Base-by-base conservation (phyloP, 1,140 invertebrate genomes). In the Branchinecta lynchi region DNA sequence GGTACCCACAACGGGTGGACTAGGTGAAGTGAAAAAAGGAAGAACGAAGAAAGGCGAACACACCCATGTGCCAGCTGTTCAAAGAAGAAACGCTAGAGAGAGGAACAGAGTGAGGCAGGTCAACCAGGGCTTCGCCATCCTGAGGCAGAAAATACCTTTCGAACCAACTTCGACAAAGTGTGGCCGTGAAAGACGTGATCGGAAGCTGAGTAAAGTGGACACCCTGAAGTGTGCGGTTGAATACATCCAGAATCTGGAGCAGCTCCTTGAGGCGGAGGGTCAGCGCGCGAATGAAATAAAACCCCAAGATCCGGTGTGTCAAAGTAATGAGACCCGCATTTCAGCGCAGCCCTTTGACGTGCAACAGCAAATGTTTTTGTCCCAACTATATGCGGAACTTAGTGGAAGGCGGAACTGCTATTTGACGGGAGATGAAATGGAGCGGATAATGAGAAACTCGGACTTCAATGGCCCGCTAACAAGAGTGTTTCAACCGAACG, bases 91-190 rank as follows among this genome's bases (percentile, higher is more conserved):
- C 80, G 93, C 93, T 43, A 82, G 93, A 0, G 93, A 96, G 79
- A 80, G 93, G 70, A 96, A 96, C 78, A 85, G 93, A 66, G 93
- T 97, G 10, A 94, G 94, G 78, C 89, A 93, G 83, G 91, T 95
- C 72, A 82, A 82, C 73, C 74, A 78, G 9, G 77, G 78, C 1
- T 79, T 79, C 73, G 76, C 76, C 9, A 75, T 74, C 3, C 74
- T 79, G 3, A 71, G 77, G 44, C 72, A 78, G 46, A 75, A 76
- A 65, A 76, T 79, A 10, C 78, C 78, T 7, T 44, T 69, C 10
- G 60, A 20, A 66, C 21, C 9, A 20, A 67, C 12, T 17, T 5
- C 15, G 51, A 32, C 65, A 44, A 43, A 20, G 17, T 10, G 44
- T 6, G 51, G 51, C 6, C 51, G 51, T 60, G 51, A 60, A 60